phyloP scores from a whole-genome alignment of 2,888 invertebrate species.

The Rutpela maculata region DNA sequence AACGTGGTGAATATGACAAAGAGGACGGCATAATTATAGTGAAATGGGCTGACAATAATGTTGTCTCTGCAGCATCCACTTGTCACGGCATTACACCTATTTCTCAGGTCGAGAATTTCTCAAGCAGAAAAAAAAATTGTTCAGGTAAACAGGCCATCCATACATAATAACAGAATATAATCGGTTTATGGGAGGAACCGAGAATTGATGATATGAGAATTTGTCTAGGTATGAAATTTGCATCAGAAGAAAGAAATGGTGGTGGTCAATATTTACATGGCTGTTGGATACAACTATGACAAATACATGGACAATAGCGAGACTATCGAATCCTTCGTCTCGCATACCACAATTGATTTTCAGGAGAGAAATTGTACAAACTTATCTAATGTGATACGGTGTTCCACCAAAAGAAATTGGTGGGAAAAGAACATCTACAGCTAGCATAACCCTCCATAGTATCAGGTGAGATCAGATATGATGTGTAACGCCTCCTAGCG shows the following conservation, averaged over 20 bases:
- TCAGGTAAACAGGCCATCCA: not conserved
- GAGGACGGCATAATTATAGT: constrained; percentile 25
- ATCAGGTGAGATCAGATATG: constrained; percentile 44
- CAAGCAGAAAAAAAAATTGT: constrained; percentile 30
- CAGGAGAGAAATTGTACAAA: constrained; percentile 42
- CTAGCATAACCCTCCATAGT: constrained; percentile 28
- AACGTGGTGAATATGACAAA: not conserved
- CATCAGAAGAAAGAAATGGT: constrained; percentile 43
- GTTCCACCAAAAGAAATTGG: constrained; percentile 42
- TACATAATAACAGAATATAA: constrained; percentile 48
- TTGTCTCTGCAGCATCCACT: constrained; percentile 41
- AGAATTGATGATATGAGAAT: constrained; percentile 44
- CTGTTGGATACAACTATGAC: constrained; percentile 9
- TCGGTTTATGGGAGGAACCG: constrained; percentile 53
- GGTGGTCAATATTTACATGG: constrained; percentile 33
- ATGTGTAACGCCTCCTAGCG: too few species aligned
- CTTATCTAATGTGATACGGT: constrained; percentile 45
- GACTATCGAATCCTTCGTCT: too few species aligned
- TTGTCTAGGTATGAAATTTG: constrained; percentile 41
- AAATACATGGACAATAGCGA: constrained; percentile 39
- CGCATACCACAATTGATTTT: constrained; percentile 39
- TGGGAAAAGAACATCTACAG: constrained; percentile 17
- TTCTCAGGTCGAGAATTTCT: constrained; percentile 9
- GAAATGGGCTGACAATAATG: constrained; percentile 39
- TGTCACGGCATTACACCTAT: constrained; percentile 34